phyloP scores from a whole-genome alignment of 2,113 vertebrate species.

The Todiramphus saurophagus region DNA sequence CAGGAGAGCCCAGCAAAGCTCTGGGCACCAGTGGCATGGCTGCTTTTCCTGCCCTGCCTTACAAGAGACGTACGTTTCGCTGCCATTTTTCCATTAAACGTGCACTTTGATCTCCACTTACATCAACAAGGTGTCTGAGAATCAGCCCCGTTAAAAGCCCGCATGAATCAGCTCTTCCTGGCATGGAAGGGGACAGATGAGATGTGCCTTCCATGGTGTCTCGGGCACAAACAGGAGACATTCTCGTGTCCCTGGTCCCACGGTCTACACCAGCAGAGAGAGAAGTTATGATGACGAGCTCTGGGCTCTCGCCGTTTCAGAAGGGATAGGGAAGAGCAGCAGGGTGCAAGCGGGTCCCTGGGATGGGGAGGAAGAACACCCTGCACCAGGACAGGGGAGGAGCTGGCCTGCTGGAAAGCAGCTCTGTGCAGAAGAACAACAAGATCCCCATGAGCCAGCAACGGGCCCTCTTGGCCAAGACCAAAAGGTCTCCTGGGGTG shows the following conservation, averaged over 20 bases:
- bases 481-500: too few relatives aligned
- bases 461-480: too few relatives aligned
- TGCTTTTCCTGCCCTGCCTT: not conserved
- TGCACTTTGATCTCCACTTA: not conserved
- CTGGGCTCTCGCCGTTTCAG: not conserved
- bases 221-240: not conserved
- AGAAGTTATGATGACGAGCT: not conserved
- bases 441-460: too few relatives aligned
- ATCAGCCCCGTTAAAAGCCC: not conserved
- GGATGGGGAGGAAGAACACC: not conserved
- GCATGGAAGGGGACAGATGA: rapidly evolving
- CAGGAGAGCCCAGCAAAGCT: not conserved
- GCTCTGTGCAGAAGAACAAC: not conserved
- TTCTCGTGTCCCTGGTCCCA: not conserved
- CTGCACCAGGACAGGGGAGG: not conserved
- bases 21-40: not conserved
- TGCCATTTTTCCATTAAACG: not conserved
- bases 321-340: rapidly evolving
- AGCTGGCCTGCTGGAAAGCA: not conserved
- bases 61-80: not conserved
- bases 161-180: not conserved
- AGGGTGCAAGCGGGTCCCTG: not conserved
- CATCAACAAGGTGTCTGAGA: not conserved
- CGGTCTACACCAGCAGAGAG: not conserved
- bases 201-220: not conserved